A percentile compares a stretch with the other conserved stretches of the same genome.
These are phyloP conservation scores for Xestia sexstrigata DNA, from an alignment of 2,888 invertebrate genomes.

Conservation along the genomic window DNA sequence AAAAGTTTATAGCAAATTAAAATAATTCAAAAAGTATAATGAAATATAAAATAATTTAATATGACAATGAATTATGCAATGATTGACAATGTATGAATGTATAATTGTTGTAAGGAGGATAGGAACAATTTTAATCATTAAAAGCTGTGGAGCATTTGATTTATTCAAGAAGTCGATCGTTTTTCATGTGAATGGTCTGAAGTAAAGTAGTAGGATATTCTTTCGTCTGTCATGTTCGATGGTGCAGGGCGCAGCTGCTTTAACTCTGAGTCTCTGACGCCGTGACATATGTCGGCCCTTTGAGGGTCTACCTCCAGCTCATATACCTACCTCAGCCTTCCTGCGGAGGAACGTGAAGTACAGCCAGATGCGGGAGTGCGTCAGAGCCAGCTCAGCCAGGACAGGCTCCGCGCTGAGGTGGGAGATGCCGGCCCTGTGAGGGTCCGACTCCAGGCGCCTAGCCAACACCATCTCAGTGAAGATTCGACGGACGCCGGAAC, in stretches of 20 bases:
- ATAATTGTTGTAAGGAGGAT: neutral
- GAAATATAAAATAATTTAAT: too few species aligned
- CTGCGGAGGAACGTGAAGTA: constrained; percentile 97
- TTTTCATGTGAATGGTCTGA: too few species aligned
- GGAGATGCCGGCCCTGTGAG: constrained; percentile 51
- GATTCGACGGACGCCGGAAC: constrained; percentile 75
- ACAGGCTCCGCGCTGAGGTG: constrained; percentile 93
- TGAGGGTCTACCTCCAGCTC: neutral
- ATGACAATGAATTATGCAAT: too few species aligned
- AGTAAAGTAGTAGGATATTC: neutral
- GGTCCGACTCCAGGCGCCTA: constrained; percentile 65
- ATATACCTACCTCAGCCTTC: constrained; percentile 91
- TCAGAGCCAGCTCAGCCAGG: constrained; percentile 97
- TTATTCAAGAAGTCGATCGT: neutral
- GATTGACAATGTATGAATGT: neutral
- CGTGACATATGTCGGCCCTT: neutral
- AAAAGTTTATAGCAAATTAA: too few species aligned
- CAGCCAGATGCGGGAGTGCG: constrained; percentile 97
- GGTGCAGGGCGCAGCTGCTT: neutral
- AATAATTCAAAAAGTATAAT: too few species aligned
- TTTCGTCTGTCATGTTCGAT: neutral
- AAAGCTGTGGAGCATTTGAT: neutral
- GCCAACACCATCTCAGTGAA: constrained; percentile 69
- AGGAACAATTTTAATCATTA: neutral
- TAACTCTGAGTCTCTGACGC: neutral